Evolutionary conservation across 2,797 vertebrate species (phyloP).

Genomic region (Amblyraja radiata): DNA sequence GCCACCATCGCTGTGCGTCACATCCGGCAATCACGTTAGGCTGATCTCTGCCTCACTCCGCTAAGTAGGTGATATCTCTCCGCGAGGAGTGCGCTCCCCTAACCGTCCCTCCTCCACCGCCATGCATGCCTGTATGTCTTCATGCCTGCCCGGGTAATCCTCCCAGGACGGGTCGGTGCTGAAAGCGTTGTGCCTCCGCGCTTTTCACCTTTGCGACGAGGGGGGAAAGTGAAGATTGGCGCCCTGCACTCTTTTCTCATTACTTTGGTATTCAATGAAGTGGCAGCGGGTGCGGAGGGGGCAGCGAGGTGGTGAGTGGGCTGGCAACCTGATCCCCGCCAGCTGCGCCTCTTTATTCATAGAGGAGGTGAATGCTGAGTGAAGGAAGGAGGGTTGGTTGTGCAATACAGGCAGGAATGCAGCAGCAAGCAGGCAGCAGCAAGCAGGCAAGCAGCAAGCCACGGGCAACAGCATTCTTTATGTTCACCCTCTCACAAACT

Average conservation of each 20-base stretch:
- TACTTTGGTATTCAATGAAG: slow-evolving; percentile 37
- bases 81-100: not conserved
- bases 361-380: slow-evolving; percentile 44
- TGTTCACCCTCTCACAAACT: not conserved
- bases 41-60: not conserved
- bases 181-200: not conserved
- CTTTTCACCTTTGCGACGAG: not conserved
- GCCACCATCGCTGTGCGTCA: not conserved
- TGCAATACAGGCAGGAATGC: slow-evolving; percentile 65
- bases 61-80: slow-evolving; percentile 36
- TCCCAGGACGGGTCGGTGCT: not conserved
- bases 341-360: slow-evolving; percentile 49
- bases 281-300: slow-evolving; percentile 12
- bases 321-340: slow-evolving; percentile 35
- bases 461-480: slow-evolving; percentile 31
- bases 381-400: slow-evolving; percentile 48
- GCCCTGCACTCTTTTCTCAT: not conserved
- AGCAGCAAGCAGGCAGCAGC: slow-evolving; percentile 52
- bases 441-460: slow-evolving; percentile 48
- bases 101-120: not conserved
- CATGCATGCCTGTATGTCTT: not conserved
- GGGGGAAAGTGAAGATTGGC: not conserved
- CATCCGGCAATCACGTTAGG: not conserved
- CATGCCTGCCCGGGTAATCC: not conserved
- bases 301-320: not conserved